phyloP scores from a whole-genome alignment of 2,113 vertebrate genomes.

The Holacanthus passer region DNA sequence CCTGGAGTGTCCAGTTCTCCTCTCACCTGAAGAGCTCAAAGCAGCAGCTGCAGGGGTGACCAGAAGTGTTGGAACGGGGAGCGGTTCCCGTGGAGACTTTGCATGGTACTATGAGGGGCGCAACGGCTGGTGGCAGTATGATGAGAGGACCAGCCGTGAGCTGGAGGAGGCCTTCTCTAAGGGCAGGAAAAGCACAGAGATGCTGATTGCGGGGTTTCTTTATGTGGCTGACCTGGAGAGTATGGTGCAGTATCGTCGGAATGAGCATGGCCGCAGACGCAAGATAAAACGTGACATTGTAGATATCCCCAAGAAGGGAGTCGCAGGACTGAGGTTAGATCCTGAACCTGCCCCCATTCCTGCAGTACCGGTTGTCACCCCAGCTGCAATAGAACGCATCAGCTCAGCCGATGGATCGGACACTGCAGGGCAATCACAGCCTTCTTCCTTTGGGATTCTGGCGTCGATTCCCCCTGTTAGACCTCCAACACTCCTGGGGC shows the following conservation, averaged over 20 bases:
- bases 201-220: constrained; percentile 97
- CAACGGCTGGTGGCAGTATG: constrained; percentile 99
- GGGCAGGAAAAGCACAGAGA: constrained; percentile 95
- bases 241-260: constrained; percentile 97
- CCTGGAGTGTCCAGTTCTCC: constrained; percentile 92
- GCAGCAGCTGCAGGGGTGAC: constrained; percentile 84
- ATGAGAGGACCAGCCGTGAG: constrained; percentile 94
- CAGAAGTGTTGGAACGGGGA: constrained; percentile 80
- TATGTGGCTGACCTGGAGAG: constrained; percentile 97
- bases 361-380: constrained; percentile 62
- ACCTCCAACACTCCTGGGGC: constrained; percentile 87
- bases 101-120: constrained; percentile 98
- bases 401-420: constrained; percentile 93
- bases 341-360: constrained; percentile 82
- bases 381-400: constrained; percentile 84
- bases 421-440: constrained; percentile 67
- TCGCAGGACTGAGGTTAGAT: constrained; percentile 95
- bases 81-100: constrained; percentile 87
- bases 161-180: constrained; percentile 95
- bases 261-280: constrained; percentile 93
- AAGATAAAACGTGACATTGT: constrained; percentile 96
- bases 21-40: constrained; percentile 95
- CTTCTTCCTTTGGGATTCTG: constrained; percentile 58
- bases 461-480: constrained; percentile 82
- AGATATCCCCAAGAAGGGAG: constrained; percentile 98